Base-by-base conservation (phyloP, 37 sponge, comb jelly and placozoan genomes). In the Lycopodina hypogea region DNA sequence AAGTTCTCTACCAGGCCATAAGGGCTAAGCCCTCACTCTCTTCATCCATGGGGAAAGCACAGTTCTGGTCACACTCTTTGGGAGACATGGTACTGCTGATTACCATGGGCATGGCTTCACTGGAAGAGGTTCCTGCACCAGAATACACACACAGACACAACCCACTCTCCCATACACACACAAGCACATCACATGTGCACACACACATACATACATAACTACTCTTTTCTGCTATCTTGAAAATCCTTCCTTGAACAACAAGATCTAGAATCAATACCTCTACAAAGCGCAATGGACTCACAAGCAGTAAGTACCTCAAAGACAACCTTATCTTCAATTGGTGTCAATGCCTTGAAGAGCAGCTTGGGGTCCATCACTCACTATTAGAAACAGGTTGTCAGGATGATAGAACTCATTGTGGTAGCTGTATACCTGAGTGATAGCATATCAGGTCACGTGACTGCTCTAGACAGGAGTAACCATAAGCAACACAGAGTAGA, bases 51-150 rank as follows among this genome's bases (percentile, higher is more conserved):
- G 94, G 94, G 74, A 93, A 95, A 9, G 63, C 32, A 95, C 32
- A 24, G 60, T 79, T 39, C 61, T 35, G 11, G 33, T 59, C 24
- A 80, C 81, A 37, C 63, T 70, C 68, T 61, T 9, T n/a, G 68
- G 33, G 28, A 95, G 69, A 0, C 82, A 77, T 40, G 90, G 90
- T 0, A 92, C 85, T 0, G 85, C 82, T 33, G 86, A 75, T 64
- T 87, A 84, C 96, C 96, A 95, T 9, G 96, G 96, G 17, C 94
- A 83, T 52, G 83, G 72, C 65, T 89, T 81, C 17, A 87, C 24
- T 15, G 94, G 94, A 9, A 89, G 88, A 28, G 72, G 52, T 2
- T 91, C 94, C 92, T 91, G 48, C 12, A 24, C 23, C 0, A 39
- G n/a, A 33, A 3, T 36, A 37, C 9, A 28, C 21, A 34, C 33